phyloP scores from a whole-genome alignment of 2,797 vertebrate genomes.

The Bradypodion pumilum region DNA sequence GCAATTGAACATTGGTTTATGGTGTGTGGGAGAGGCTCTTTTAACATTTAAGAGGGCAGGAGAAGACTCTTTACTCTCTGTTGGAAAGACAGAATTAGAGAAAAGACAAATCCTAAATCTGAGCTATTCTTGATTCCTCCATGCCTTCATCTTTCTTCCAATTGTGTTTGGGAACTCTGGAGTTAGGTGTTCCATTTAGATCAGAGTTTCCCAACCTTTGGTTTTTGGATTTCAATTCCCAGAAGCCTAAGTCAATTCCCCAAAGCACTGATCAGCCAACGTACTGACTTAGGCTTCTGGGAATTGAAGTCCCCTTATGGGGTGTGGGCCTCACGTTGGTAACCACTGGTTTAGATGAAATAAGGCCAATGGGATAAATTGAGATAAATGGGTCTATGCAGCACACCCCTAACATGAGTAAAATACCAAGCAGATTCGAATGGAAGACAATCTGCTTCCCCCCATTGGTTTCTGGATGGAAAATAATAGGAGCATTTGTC shows the following conservation, averaged over 20 bases:
- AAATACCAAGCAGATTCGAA: slow-evolving; percentile 1
- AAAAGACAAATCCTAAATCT: slow-evolving; percentile 29
- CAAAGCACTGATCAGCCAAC: too few relatives aligned
- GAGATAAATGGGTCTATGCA: slow-evolving; percentile 7
- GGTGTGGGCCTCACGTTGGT: too few relatives aligned
- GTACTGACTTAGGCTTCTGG: too few relatives aligned
- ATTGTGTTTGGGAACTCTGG: neutral
- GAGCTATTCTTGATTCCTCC: neutral
- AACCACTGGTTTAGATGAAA: slow-evolving; percentile 18
- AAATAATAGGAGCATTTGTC: neutral
- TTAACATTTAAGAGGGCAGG: slow-evolving; percentile 33
- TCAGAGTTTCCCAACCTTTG: too few relatives aligned
- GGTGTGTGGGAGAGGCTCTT: slow-evolving; percentile 21
- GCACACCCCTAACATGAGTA: neutral
- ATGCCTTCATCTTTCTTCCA: neutral
- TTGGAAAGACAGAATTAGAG: slow-evolving; percentile 37
- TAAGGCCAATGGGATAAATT: slow-evolving; percentile 6
- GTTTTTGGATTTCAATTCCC: too few relatives aligned
- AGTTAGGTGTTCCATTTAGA: neutral
- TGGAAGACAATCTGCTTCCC: too few relatives aligned
- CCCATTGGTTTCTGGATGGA: too few relatives aligned
- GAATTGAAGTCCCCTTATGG: too few relatives aligned
- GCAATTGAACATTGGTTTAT: slow-evolving; percentile 35
- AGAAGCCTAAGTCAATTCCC: too few relatives aligned
- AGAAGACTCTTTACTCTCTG: slow-evolving; percentile 25